Conservation (phyloP, 2,888 invertebrate species). For the Homarus gammarus region DNA sequence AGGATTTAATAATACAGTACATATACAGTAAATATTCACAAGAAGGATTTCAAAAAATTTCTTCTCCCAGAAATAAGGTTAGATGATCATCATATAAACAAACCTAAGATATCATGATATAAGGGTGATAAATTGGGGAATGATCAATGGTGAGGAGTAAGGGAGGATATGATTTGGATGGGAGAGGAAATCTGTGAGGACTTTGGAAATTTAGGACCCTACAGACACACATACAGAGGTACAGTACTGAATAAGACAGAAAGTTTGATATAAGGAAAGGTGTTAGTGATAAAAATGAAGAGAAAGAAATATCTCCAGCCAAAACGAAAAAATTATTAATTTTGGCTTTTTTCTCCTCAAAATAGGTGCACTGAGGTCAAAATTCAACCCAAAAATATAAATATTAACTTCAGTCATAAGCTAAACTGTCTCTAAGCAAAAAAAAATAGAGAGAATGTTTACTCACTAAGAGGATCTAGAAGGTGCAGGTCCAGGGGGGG, state of each 20-base stretch:
- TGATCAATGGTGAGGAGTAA: background rate
- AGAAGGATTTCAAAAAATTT: no score
- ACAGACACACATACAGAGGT: background rate
- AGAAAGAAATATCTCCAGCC: background rate
- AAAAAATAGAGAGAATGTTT: slow-evolving; percentile 4
- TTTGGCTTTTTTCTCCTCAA: background rate
- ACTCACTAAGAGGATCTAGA: slow-evolving; percentile 75
- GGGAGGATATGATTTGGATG: background rate
- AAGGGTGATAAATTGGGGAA: background rate
- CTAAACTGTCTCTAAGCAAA: background rate
- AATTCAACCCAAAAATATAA: background rate
- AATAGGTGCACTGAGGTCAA: slow-evolving; percentile 14
- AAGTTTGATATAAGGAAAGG: background rate
- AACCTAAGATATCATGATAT: no score
- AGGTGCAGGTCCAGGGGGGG: slow-evolving; percentile 74
- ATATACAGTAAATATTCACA: no score
- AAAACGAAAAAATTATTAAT: background rate
- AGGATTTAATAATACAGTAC: no score
- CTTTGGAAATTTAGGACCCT: background rate
- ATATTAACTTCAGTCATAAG: background rate
- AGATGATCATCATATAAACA: no score
- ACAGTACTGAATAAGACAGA: background rate
- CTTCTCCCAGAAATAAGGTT: no score
- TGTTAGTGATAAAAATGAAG: background rate
- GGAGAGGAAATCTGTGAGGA: background rate